Evolutionary conservation across 2,113 vertebrate species (phyloP).

Genomic region (Dicentrarchus labrax): DNA sequence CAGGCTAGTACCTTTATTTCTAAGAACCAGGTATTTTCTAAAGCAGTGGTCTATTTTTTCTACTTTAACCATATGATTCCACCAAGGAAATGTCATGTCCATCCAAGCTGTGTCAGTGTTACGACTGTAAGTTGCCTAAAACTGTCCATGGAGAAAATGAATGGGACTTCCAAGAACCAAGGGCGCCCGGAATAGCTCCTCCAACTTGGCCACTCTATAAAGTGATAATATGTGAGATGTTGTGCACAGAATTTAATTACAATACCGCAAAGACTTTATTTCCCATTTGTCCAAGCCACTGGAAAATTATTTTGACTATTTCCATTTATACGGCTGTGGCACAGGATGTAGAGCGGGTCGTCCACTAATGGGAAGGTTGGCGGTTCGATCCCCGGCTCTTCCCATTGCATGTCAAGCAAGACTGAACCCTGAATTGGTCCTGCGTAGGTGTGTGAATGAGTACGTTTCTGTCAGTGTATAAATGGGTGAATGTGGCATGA

Average conservation of each 20-base stretch:
- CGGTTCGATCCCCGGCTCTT: too few species aligned
- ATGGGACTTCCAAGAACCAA: neutral
- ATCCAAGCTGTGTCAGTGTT: neutral
- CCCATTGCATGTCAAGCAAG: too few species aligned
- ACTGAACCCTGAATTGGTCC: too few species aligned
- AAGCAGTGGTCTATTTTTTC: neutral
- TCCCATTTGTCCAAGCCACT: neutral
- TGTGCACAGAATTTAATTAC: neutral
- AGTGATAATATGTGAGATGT: neutral
- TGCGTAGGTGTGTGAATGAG: too few species aligned
- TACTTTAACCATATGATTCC: neutral
- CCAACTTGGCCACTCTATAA: neutral
- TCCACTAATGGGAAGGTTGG: too few species aligned
- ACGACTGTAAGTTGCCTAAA: neutral
- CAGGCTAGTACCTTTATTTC: neutral
- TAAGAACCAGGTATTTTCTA: neutral
- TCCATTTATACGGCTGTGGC: neutral
- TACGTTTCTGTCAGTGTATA: too few species aligned
- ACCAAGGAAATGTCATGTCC: neutral
- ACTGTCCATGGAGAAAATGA: neutral
- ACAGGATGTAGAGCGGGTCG: too few species aligned
- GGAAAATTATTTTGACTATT: neutral
- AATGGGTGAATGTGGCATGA: too few species aligned
- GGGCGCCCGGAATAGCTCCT: neutral
- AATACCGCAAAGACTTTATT: neutral